A percentile compares a stretch with the other conserved stretches of the same genome.
phyloP scores from a whole-genome alignment of 2,797 vertebrate genomes.

The Eupleurogrammus muticus region DNA sequence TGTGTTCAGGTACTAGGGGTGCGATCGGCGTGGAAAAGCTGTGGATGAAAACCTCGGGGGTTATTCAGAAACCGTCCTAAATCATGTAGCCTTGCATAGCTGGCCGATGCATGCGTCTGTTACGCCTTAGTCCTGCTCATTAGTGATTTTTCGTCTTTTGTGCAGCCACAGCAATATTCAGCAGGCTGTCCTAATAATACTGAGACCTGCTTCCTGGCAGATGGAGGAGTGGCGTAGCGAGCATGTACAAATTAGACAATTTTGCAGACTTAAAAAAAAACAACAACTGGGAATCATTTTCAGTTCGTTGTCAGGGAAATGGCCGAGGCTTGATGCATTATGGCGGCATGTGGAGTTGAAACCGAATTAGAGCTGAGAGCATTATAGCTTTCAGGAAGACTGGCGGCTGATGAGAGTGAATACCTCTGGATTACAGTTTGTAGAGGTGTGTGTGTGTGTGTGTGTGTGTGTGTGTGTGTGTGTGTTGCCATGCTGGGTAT shows the following conservation, averaged over 20 bases:
- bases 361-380: not conserved
- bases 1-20: constrained; percentile 96
- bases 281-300: constrained; percentile 15
- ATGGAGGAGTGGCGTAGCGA: constrained; percentile 15
- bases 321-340: not conserved
- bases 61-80: constrained; percentile 4
- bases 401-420: constrained; percentile 15
- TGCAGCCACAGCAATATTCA: constrained; percentile 12
- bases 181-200: constrained; percentile 18
- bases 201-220: not conserved
- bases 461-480: constrained; percentile 49
- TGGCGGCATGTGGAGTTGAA: not conserved
- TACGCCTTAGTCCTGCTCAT: not conserved
- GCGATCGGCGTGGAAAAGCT: constrained; percentile 14
- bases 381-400: constrained; percentile 8
- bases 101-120: constrained; percentile 19
- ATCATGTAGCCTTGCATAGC: not conserved
- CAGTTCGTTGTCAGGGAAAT: not conserved
- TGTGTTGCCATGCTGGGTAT: constrained; percentile 51
- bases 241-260: constrained; percentile 14
- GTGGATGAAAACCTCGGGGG: constrained; percentile 21
- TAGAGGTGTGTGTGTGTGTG: constrained; percentile 30
- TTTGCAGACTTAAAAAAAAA: constrained; percentile 3
- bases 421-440: constrained; percentile 24
- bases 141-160: constrained; percentile 14